Percentiles rank a stretch among this genome's conserved stretches.
phyloP scores from a whole-genome alignment of 1,140 invertebrate species.

The Platorchestia sp. region DNA sequence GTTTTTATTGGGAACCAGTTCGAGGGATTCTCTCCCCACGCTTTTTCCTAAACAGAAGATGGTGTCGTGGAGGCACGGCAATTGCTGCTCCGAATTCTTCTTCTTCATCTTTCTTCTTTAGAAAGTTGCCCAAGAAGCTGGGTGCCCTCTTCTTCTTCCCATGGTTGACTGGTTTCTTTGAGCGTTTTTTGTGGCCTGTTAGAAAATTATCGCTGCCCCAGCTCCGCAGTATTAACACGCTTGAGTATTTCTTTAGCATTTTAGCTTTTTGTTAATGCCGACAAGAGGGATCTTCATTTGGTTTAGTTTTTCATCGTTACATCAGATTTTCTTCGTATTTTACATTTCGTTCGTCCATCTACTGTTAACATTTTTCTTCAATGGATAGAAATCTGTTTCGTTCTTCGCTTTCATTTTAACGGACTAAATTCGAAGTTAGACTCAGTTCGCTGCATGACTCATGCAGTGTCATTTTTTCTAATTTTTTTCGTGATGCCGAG shows the following conservation, averaged over 20 bases:
- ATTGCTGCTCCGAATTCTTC: background rate
- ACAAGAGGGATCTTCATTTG: background rate
- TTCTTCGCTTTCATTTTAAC: background rate
- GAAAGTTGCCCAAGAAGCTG: constrained; percentile 24
- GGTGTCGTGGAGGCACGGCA: constrained; percentile 3
- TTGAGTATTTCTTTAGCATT: background rate
- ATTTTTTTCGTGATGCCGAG: background rate
- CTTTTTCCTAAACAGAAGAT: background rate
- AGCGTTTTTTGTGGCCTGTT: background rate
- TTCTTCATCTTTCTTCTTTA: constrained; percentile 21
- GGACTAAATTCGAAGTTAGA: background rate
- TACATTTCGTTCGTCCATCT: background rate
- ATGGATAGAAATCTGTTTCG: background rate
- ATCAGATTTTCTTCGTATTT: background rate
- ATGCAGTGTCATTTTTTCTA: background rate
- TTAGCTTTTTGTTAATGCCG: background rate
- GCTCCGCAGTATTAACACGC: background rate
- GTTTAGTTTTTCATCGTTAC: background rate
- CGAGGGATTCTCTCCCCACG: constrained; percentile 34
- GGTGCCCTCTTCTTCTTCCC: background rate
- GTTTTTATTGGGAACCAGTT: constrained; percentile 53
- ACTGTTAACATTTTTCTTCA: background rate
- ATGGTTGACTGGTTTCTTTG: constrained; percentile 7
- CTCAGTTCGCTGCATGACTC: background rate
- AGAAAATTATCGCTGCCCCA: background rate